Percentiles rank a stretch among this genome's conserved stretches.
These are phyloP conservation scores for Episyrphus balteatus DNA, from an alignment of 1,140 invertebrate species.

Conservation along the genomic window DNA sequence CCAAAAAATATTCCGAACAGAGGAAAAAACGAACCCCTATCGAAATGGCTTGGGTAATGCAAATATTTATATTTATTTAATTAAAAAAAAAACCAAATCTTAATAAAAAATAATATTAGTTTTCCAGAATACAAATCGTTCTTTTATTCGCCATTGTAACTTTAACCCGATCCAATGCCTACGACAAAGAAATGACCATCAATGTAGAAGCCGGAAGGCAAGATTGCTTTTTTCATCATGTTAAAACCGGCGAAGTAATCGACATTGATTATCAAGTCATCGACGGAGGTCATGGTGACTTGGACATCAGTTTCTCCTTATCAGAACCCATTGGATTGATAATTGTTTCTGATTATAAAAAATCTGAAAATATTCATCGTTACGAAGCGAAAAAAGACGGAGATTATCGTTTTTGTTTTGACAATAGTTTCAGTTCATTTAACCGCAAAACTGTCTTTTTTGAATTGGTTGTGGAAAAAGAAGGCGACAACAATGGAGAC, in stretches of 20 bases:
- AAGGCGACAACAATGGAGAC: constrained; percentile 33
- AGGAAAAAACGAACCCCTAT: no score
- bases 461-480: constrained; percentile 57
- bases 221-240: constrained; percentile 58
- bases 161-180: constrained; percentile 9
- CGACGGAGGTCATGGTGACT: constrained; percentile 60
- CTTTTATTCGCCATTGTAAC: no score
- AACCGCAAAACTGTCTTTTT: constrained; percentile 73
- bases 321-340: constrained; percentile 50
- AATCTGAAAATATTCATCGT: constrained; percentile 57
- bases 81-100: no score
- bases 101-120: no score
- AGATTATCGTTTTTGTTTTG: constrained; percentile 71
- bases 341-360: constrained; percentile 55
- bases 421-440: constrained; percentile 69
- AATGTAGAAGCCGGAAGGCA: constrained; percentile 52
- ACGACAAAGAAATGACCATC: constrained; percentile 56
- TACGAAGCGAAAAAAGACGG: constrained; percentile 46
- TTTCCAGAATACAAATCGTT: no score
- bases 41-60: no score
- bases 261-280: constrained; percentile 72
- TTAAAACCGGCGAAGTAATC: constrained; percentile 46
- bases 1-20: no score
- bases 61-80: no score
- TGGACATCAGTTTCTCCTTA: constrained; percentile 65